Evolutionary conservation across 1,140 invertebrate species (phyloP).

Genomic region (Drosophila neocordata): DNA sequence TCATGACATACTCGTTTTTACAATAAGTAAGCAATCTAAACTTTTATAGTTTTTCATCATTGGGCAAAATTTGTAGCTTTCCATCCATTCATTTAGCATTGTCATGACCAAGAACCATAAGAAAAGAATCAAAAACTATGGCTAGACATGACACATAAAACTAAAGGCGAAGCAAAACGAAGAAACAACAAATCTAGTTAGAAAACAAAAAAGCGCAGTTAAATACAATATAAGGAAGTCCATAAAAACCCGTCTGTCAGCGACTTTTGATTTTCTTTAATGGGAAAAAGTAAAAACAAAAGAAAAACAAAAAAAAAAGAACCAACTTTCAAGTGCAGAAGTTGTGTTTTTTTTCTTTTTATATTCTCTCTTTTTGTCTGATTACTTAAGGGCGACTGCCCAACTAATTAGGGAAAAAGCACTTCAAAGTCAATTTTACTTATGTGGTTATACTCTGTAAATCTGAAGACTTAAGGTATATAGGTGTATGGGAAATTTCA

Average conservation of each 20-base stretch:
- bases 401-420: conserved; percentile 11
- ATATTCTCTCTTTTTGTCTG: background rate
- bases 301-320: background rate
- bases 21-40: conserved; percentile 14
- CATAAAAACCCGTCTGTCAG: conserved; percentile 5
- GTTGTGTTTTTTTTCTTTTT: background rate
- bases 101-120: conserved; percentile 18
- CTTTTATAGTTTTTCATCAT: conserved; percentile 18
- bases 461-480: background rate
- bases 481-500: background rate
- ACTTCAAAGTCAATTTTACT: conserved; percentile 19
- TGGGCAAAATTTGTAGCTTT: background rate
- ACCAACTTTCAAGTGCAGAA: conserved; percentile 16
- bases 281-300: background rate
- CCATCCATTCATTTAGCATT: conserved; percentile 7
- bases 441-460: background rate
- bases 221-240: conserved; percentile 10
- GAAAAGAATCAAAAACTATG: conserved; percentile 11
- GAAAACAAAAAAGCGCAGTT: conserved; percentile 6
- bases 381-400: conserved; percentile 7
- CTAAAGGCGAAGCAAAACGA: background rate
- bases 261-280: conserved; percentile 8
- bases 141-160: conserved; percentile 1
- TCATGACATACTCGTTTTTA: background rate
- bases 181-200: background rate